Percentiles rank a stretch among this genome's conserved stretches.
phyloP scores from a whole-genome alignment of 1,140 invertebrate species.

The Bombus polaris region DNA sequence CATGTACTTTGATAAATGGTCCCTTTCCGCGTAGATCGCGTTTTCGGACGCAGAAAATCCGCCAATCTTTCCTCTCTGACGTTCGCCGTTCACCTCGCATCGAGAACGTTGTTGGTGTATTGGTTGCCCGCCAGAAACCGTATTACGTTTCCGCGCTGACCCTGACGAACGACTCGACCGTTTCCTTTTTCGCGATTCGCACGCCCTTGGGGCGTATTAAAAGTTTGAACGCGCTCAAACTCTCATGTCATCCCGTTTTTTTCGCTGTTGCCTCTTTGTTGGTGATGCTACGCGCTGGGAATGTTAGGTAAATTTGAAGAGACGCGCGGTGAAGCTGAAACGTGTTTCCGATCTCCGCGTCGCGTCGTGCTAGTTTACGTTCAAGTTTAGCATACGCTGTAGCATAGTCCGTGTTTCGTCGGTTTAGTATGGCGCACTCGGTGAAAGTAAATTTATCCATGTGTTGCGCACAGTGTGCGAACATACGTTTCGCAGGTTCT shows the following conservation, averaged over 20 bases:
- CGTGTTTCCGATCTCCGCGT: background rate
- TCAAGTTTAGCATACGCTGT: background rate
- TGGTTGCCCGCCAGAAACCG: background rate
- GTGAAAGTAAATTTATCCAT: background rate
- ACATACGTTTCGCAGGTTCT: background rate
- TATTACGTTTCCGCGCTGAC: constrained; percentile 27
- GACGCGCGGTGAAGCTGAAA: background rate
- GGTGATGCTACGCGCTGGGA: no score
- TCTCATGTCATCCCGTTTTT: background rate
- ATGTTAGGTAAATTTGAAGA: background rate
- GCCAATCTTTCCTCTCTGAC: background rate
- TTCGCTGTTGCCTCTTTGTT: background rate
- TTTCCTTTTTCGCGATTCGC: background rate
- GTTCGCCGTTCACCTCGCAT: constrained; percentile 3
- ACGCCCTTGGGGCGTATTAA: background rate
- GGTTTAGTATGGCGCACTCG: background rate
- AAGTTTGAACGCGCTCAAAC: background rate
- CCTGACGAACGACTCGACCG: background rate
- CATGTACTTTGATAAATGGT: no score
- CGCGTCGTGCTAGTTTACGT: background rate
- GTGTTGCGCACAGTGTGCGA: background rate
- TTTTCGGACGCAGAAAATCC: background rate
- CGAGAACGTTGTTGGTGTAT: background rate
- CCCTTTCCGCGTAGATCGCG: no score
- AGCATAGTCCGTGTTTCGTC: background rate